Evolutionary conservation across 2,797 vertebrate genomes (phyloP), one percentile per base, ranked within the genome.

Genomic region (Diceros bicornis): DNA sequence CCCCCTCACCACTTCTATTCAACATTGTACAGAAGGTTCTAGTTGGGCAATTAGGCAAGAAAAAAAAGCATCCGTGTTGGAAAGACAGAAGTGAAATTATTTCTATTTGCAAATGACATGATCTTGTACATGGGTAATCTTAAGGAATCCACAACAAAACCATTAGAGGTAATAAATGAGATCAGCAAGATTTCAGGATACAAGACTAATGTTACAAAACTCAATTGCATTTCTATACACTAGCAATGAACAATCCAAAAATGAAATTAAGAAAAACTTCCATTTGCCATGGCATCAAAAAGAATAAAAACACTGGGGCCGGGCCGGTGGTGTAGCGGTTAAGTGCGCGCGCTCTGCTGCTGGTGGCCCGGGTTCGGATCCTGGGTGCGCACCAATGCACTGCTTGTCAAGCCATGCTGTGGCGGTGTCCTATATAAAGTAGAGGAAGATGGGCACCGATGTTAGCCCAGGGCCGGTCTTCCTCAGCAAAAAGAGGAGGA

Each of bases 261-360:
- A 55, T 75, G 44, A 92, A 92, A 90, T 66, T 78, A 90, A 84
- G 81, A 55, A 75, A 84, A 84, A 69, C 57, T 91, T 72, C 52
- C 68, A 72, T 72, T 85, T 79, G 27, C 62, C 71, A 21, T 50
- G 61, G 66, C 64, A 71, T 71, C 41, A 61, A 72, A 82, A 82
- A 86, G 29, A 93, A 78, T 34, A 52, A 88, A 47, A 57, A n/a
- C 50, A 41, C 41, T 41, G 41, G 41, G 41, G 41, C 41, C 41
- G 4, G 41, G 41, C 41, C 41, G 41, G 41, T 41, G 41, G 41
- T 4, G 4, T 41, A 41, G 41, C 41, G 41, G 41, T 41, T 41
- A 41, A 41, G 41, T 41, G 41, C 5, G 41, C 41, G 4, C 4
- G 41, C 41, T 41, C 41, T 4, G 41, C 41, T 41, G 41, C 41